Evolutionary conservation across 2,888 invertebrate species (phyloP).

Genomic region (Hypomecis punctinalis): DNA sequence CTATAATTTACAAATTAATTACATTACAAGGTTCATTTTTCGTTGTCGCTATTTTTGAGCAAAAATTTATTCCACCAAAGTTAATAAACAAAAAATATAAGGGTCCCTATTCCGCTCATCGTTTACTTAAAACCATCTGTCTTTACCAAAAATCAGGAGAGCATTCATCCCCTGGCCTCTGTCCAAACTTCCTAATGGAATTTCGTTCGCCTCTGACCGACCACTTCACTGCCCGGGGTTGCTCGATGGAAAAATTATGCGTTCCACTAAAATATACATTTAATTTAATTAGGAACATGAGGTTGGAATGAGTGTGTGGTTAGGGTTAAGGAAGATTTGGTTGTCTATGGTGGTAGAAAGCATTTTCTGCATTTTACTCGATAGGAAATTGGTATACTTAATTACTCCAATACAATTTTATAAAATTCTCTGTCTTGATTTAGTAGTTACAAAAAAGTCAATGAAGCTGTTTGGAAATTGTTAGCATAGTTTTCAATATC

Average conservation of each 20-base stretch:
- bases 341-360: too few relatives aligned
- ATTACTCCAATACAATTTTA: too few relatives aligned
- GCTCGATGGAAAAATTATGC: constrained; percentile 72
- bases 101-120: background rate
- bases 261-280: constrained; percentile 61
- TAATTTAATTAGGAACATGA: constrained; percentile 49
- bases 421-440: too few relatives aligned
- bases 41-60: too few relatives aligned
- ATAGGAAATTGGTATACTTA: too few relatives aligned
- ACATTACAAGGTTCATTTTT: too few relatives aligned
- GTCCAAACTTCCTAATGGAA: constrained; percentile 80
- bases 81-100: background rate
- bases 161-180: constrained; percentile 61
- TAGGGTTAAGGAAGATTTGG: too few relatives aligned
- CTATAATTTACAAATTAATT: too few relatives aligned
- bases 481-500: too few relatives aligned
- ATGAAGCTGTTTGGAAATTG: too few relatives aligned
- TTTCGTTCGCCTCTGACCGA: constrained; percentile 73
- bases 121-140: constrained; percentile 43
- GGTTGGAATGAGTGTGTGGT: constrained; percentile 19
- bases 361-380: too few relatives aligned
- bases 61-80: background rate
- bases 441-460: too few relatives aligned
- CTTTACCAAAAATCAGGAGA: constrained; percentile 52
- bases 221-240: constrained; percentile 61